phyloP scores from a whole-genome alignment of 2,888 invertebrate species.

The Micoletzkya japonica region DNA sequence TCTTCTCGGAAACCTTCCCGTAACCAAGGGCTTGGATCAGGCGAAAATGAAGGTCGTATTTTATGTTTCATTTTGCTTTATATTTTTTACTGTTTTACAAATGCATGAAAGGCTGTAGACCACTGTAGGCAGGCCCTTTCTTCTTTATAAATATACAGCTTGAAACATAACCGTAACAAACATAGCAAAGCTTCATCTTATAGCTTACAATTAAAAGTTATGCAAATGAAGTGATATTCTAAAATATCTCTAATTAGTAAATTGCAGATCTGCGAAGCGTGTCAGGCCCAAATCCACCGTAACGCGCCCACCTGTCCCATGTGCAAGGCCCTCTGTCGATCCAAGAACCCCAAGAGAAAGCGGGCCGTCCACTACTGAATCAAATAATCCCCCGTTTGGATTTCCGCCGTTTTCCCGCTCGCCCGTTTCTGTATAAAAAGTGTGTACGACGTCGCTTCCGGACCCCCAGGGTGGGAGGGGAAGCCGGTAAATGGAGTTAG shows the following conservation, averaged over 20 bases:
- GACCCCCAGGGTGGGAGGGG: not conserved
- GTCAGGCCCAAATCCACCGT: conserved; percentile 71
- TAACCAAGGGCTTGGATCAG: conserved; percentile 7
- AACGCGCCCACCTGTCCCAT: conserved; percentile 98
- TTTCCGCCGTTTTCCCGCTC: not conserved
- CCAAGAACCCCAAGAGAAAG: conserved; percentile 24
- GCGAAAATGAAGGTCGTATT: conserved; percentile 23
- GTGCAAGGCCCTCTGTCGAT: conserved; percentile 90
- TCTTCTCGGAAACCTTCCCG: conserved; percentile 2
- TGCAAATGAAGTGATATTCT: not conserved
- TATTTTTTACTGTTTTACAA: not conserved
- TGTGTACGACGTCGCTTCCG: no score
- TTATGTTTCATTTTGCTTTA: not conserved
- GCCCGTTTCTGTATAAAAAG: no score
- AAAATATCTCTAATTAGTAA: not conserved
- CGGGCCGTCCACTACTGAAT: no score
- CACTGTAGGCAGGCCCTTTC: not conserved
- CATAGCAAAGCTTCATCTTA: no score
- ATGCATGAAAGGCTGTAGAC: not conserved
- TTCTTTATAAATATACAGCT: no score
- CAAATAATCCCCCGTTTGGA: not conserved
- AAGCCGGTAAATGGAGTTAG: no score
- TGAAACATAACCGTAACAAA: no score
- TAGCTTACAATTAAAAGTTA: not conserved
- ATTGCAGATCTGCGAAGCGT: conserved; percentile 66